Base-by-base conservation (phyloP, 2,888 invertebrate species). In the Anodontia alba region DNA sequence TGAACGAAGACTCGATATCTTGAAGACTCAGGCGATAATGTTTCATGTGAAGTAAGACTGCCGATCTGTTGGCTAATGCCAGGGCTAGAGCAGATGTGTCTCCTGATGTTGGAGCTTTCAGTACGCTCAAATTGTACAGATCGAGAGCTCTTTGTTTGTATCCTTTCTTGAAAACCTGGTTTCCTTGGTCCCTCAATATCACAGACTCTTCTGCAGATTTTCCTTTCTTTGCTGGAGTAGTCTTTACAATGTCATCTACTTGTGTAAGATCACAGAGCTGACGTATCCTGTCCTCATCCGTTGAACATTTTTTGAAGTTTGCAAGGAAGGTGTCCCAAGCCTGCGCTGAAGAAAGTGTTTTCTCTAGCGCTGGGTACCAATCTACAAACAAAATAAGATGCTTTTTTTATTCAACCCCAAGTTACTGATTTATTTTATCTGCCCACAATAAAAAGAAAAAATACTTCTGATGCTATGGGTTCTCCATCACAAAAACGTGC, bases 41-140 rank as follows among this genome's bases (percentile, higher is more conserved):
- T 49, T 92, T 87, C 81, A 93, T 79, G 78, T 94, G 92, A 68
- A 90, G 92, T 46, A 93, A 86, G 10, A 92, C 92, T 26, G 93
- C 94, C 7, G 94, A 94, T 68, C 94, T 86, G 78, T 94, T 94
- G 7, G 92, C 93, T 67, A 90, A 91, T 12, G 92, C 93, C 42
- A 93, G 78, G 2, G 93, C 87, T 29, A 92, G 78, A 23, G 86
- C 87, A n/a, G 86, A 70, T 10, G 86, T 86, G n/a, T 87, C 86
- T 15, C 79, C 85, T 20, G 71, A 49, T 1, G 62, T 73, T 10
- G 93, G 92, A 12, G 93, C 93, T 8, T 69, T 80, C 10, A 89
- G 73, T 17, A 92, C 88, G 76, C 91, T 90, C 26, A 86, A 73
- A 54, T 91, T 92, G 81, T 93, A 94, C 31, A 81, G 77, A 10